Percentiles rank a stretch among this genome's conserved stretches.
phyloP scores from a whole-genome alignment of 2,888 invertebrate genomes.

The Atethmia centrago region DNA sequence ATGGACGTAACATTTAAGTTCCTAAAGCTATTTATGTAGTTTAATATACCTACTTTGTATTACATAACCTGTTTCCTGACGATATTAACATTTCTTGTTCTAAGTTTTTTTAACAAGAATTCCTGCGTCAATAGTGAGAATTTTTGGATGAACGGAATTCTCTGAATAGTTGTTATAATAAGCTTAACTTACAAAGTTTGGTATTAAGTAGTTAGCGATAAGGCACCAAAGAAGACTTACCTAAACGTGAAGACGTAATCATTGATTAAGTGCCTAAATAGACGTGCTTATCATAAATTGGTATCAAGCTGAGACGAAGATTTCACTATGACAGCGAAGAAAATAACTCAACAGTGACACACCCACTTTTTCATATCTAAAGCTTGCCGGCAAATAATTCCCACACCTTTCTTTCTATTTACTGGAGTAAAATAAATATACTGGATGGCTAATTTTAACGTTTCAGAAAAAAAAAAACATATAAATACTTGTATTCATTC shows the following conservation, averaged over 20 bases:
- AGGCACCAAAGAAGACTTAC: neutral
- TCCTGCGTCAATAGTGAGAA: constrained; percentile 9
- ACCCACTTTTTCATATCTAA: too few species aligned
- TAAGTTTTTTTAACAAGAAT: constrained; percentile 16
- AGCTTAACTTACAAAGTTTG: neutral
- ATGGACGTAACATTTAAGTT: constrained; percentile 20
- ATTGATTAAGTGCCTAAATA: neutral
- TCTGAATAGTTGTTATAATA: neutral
- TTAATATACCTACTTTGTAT: constrained; percentile 9
- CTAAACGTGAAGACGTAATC: neutral
- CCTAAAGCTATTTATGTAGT: constrained; percentile 9
- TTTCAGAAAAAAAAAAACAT: too few species aligned
- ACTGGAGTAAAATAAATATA: too few species aligned
- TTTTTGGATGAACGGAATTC: constrained; percentile 6
- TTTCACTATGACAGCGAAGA: too few species aligned
- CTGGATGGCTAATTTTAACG: too few species aligned
- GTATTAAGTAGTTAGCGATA: neutral
- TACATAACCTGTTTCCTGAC: constrained; percentile 37
- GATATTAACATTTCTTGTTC: constrained; percentile 30
- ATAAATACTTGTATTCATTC: too few species aligned
- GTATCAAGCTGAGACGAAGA: neutral
- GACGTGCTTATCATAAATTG: neutral
- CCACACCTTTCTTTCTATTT: too few species aligned
- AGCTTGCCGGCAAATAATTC: too few species aligned
- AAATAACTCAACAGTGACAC: neutral